Evolutionary conservation across 1,140 invertebrate genomes (phyloP).

Genomic region (Anastatus disparis): DNA sequence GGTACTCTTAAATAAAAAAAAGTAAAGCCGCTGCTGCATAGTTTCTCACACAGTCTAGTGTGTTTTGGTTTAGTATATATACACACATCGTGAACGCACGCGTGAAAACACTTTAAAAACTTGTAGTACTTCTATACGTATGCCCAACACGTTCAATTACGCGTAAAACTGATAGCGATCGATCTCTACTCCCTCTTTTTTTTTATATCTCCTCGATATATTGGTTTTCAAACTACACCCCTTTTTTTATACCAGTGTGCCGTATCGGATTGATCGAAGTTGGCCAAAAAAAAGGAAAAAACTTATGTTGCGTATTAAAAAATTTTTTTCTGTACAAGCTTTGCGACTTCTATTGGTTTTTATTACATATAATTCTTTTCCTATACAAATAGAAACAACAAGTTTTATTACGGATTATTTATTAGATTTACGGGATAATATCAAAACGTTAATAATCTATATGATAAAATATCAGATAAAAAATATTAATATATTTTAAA

Average conservation of each 20-base stretch:
- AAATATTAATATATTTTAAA: no score
- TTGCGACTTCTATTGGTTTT: no score
- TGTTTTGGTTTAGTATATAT: not conserved
- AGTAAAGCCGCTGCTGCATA: not conserved
- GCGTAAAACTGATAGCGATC: constrained; percentile 66
- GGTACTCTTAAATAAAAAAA: not conserved
- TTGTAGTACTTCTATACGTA: constrained; percentile 46
- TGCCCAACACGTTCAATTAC: constrained; percentile 66
- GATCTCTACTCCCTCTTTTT: constrained; percentile 51
- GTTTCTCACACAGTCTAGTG: not conserved
- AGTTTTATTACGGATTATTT: no score
- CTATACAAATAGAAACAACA: no score
- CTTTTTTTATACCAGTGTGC: constrained; percentile 57
- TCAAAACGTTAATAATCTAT: no score
- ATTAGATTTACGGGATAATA: no score
- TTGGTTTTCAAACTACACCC: constrained; percentile 59
- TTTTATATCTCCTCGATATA: constrained; percentile 53
- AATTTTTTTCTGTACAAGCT: no score
- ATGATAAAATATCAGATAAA: no score
- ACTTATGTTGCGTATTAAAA: not conserved
- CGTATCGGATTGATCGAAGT: constrained; percentile 62
- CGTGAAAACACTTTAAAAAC: constrained; percentile 3
- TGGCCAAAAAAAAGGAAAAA: not conserved
- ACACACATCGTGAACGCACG: not conserved
- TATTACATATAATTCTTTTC: no score